Evolutionary conservation across 2,888 invertebrate species (phyloP).

Genomic region (Strigamia maritima): DNA sequence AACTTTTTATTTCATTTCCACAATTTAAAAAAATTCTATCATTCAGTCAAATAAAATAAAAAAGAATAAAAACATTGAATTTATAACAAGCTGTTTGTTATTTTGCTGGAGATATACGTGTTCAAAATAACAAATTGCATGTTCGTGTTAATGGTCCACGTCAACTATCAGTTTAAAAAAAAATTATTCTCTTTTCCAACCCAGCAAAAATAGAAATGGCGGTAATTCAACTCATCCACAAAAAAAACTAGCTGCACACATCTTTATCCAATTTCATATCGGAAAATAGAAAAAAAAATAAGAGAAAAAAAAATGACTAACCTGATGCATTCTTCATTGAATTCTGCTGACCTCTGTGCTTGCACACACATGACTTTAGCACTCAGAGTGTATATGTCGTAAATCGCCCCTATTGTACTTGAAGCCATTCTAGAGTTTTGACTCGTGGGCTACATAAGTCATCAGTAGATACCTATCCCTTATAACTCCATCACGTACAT

Average conservation of each 20-base stretch:
- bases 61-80: too few relatives aligned
- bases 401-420: background rate
- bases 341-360: background rate
- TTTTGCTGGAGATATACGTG: too few relatives aligned
- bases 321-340: conserved; percentile 10
- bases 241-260: background rate
- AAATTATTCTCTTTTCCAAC: background rate
- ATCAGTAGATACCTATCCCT: conserved; percentile 8
- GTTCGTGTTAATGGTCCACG: too few relatives aligned
- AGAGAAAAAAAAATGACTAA: background rate
- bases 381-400: conserved; percentile 10
- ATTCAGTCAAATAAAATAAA: too few relatives aligned
- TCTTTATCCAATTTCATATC: background rate
- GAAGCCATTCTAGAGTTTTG: background rate
- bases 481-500: conserved; percentile 5
- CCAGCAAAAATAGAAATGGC: background rate
- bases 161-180: too few relatives aligned
- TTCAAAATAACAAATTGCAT: too few relatives aligned
- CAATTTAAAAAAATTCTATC: too few relatives aligned
- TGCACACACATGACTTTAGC: conserved; percentile 1
- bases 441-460: conserved; percentile 10
- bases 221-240: background rate
- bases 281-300: background rate
- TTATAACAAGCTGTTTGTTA: too few relatives aligned
- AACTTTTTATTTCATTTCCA: too few relatives aligned